phyloP scores from a whole-genome alignment of 2,888 invertebrate genomes.

The Sarcophaga subvicina region DNA sequence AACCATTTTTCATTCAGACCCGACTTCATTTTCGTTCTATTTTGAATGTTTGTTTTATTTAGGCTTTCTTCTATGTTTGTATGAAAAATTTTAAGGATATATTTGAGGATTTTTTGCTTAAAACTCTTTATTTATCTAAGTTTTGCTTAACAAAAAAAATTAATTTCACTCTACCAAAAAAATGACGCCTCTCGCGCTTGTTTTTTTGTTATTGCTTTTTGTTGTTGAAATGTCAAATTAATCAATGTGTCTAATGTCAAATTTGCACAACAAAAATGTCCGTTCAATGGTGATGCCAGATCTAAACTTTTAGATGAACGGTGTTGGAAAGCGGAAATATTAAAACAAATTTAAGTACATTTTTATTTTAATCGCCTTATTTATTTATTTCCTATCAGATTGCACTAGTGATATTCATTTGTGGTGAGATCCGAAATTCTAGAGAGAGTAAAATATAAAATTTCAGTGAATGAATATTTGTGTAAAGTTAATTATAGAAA shows the following conservation, averaged over 20 bases:
- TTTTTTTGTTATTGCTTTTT: constrained; percentile 50
- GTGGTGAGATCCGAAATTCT: too few relatives aligned
- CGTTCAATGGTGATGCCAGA: not conserved
- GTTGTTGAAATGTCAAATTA: constrained; percentile 56
- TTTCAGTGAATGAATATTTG: too few relatives aligned
- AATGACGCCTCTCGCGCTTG: constrained; percentile 63
- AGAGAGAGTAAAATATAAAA: too few relatives aligned
- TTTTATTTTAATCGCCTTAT: too few relatives aligned
- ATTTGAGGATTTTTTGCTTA: not conserved
- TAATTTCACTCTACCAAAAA: constrained; percentile 41
- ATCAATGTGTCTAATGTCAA: constrained; percentile 45
- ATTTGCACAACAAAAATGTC: not conserved
- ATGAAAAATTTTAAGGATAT: not conserved
- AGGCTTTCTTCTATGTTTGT: constrained; percentile 8
- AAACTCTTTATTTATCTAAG: constrained; percentile 31
- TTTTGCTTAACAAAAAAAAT: constrained; percentile 28
- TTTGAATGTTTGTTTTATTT: not conserved
- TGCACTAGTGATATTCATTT: too few relatives aligned
- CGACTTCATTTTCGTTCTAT: constrained; percentile 74
- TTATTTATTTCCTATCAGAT: too few relatives aligned
- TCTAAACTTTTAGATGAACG: not conserved
- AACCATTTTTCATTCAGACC: constrained; percentile 76
- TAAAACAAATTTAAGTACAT: not conserved
- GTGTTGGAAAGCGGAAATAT: not conserved
- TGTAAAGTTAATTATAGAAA: too few relatives aligned